Evolutionary conservation across 2,888 invertebrate species (phyloP).

Genomic region (Trichopria drosophilae): DNA sequence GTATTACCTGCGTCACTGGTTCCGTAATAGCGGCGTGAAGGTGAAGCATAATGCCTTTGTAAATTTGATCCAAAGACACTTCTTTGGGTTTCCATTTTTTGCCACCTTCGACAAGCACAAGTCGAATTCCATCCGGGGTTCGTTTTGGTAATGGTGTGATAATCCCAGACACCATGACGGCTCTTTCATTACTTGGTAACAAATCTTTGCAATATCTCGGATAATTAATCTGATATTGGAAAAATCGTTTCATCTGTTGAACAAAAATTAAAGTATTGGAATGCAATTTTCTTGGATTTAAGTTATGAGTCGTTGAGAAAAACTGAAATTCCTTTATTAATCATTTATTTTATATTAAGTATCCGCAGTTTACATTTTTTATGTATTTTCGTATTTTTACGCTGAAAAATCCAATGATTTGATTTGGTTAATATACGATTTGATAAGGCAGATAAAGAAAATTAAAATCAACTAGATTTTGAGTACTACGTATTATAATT

Average conservation of each 20-base stretch:
- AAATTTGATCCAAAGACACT: conserved; percentile 68
- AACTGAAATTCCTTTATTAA: not conserved
- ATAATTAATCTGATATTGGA: conserved; percentile 69
- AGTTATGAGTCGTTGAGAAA: not conserved
- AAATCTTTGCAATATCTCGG: conserved; percentile 67
- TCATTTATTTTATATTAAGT: no score
- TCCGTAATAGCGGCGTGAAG: conserved; percentile 78
- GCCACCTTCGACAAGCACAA: conserved; percentile 72
- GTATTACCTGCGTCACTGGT: conserved; percentile 69
- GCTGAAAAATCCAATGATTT: no score
- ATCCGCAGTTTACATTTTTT: no score
- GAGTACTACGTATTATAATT: no score
- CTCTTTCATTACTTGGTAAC: conserved; percentile 65
- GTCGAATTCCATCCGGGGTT: conserved; percentile 68
- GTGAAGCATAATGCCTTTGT: conserved; percentile 70
- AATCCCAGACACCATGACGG: conserved; percentile 68
- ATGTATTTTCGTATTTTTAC: no score
- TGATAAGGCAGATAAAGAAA: no score
- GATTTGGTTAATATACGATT: no score
- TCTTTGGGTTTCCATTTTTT: conserved; percentile 77
- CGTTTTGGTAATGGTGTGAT: conserved; percentile 72
- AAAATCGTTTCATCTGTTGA: conserved; percentile 71
- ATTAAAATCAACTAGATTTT: no score
- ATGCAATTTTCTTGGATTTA: not conserved
- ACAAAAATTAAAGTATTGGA: conserved; percentile 8